Conservation (phyloP, 2,797 vertebrate genomes). For the Labeo calbasu region DNA sequence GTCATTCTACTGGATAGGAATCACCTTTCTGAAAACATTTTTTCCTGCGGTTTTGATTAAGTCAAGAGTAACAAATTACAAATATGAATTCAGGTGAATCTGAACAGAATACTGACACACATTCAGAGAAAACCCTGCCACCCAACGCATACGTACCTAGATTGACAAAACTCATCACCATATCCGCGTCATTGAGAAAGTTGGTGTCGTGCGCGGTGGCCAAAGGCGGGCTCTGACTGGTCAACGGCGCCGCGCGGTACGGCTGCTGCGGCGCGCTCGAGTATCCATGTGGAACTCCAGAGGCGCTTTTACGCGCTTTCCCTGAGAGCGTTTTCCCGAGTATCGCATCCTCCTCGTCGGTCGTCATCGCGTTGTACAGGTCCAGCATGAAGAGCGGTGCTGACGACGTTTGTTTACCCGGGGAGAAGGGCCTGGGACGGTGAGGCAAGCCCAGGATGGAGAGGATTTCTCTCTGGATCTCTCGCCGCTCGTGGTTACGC, state of each 20-base stretch:
- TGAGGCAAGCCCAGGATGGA: constrained; percentile 98
- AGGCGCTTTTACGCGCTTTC: constrained; percentile 82
- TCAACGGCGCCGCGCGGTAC: constrained; percentile 81
- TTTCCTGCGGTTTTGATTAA: no score
- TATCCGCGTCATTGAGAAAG: constrained; percentile 98
- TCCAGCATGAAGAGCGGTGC: constrained; percentile 99
- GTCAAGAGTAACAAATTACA: no score
- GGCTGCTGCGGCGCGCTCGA: constrained; percentile 73
- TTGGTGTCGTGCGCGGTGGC: constrained; percentile 90
- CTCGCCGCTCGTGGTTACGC: constrained; percentile 95
- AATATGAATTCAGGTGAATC: neutral
- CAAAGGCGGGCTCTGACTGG: constrained; percentile 90
- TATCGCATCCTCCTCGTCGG: constrained; percentile 86
- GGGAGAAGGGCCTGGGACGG: constrained; percentile 96
- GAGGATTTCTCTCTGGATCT: constrained; percentile 99
- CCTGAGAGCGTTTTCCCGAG: constrained; percentile 79
- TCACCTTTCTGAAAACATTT: neutral
- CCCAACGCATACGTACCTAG: constrained; percentile 84
- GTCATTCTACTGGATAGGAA: neutral
- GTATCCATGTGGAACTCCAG: constrained; percentile 86
- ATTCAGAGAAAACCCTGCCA: neutral
- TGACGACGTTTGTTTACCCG: constrained; percentile 95
- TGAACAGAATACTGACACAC: neutral
- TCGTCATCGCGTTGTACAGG: constrained; percentile 98
- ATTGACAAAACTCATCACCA: constrained; percentile 99